phyloP scores from a whole-genome alignment of 2,797 vertebrate genomes.

The Sebastes ruberrimus region DNA sequence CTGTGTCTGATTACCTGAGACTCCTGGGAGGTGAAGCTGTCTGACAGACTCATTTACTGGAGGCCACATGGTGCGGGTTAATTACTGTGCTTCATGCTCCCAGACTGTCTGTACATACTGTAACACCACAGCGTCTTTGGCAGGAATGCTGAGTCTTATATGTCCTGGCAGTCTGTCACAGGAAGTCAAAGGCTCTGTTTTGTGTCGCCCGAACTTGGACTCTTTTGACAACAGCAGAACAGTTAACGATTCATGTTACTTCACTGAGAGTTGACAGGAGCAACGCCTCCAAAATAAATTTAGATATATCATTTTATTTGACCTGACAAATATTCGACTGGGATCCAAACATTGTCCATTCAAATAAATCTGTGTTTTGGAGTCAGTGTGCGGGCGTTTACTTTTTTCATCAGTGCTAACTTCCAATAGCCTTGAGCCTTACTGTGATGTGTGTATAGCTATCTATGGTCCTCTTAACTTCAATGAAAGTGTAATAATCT shows the following conservation, averaged over 20 bases:
- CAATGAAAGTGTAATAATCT: neutral
- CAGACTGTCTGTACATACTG: constrained; percentile 32
- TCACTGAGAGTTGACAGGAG: neutral
- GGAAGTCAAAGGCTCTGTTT: constrained; percentile 33
- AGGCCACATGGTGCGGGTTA: constrained; percentile 42
- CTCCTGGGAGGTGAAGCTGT: constrained; percentile 39
- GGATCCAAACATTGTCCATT: neutral
- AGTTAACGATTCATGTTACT: neutral
- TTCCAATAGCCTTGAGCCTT: neutral
- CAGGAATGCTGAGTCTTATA: constrained; percentile 43
- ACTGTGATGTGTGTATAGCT: neutral
- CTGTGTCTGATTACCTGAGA: constrained; percentile 55
- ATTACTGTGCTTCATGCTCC: constrained; percentile 44
- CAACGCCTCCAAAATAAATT: neutral
- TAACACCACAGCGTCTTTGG: constrained; percentile 13
- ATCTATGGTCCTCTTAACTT: neutral
- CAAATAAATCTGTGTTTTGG: neutral
- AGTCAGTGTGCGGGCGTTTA: neutral
- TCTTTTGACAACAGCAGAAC: constrained; percentile 11
- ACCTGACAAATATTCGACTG: neutral
- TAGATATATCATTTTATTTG: neutral
- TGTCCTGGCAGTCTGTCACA: constrained; percentile 27
- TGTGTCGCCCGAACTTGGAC: neutral
- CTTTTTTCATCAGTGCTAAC: neutral
- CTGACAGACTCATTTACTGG: constrained; percentile 37